These are phyloP conservation scores for Xylocampa areola DNA, from an alignment of 2,888 invertebrate species.

Conservation along the genomic window DNA sequence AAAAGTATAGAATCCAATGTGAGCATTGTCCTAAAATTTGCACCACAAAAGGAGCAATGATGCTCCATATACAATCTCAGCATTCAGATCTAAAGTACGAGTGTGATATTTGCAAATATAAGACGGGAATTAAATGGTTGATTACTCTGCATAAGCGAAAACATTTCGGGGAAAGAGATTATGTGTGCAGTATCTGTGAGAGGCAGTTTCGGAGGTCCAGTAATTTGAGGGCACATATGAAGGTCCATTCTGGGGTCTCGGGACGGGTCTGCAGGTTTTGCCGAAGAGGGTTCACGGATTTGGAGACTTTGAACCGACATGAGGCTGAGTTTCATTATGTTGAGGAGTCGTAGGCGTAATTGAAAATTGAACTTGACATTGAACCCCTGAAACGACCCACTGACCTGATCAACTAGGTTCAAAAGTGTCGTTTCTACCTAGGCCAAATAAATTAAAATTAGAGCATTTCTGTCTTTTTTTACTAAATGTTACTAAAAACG, in stretches of 20 bases:
- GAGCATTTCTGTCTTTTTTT: too few relatives aligned
- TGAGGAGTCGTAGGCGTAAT: conserved; percentile 60
- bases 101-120: conserved; percentile 79
- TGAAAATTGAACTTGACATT: too few relatives aligned
- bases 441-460: too few relatives aligned
- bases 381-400: too few relatives aligned
- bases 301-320: conserved; percentile 68
- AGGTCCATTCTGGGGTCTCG: conserved; percentile 74
- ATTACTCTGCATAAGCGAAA: conserved; percentile 82
- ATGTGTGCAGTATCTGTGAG: conserved; percentile 89
- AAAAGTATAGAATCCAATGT: conserved; percentile 77
- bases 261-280: conserved; percentile 79
- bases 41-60: conserved; percentile 86
- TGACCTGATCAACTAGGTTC: too few relatives aligned
- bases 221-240: conserved; percentile 79
- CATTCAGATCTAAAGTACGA: conserved; percentile 77
- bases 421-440: too few relatives aligned
- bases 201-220: conserved; percentile 88
- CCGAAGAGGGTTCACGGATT: conserved; percentile 70
- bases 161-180: conserved; percentile 85
- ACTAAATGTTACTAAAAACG: too few relatives aligned
- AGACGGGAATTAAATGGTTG: conserved; percentile 75
- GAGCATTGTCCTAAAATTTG: conserved; percentile 82
- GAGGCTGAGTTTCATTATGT: conserved; percentile 69
- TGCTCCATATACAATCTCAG: conserved; percentile 85